A percentile compares a stretch with the other conserved stretches of the same genome.
Conservation (phyloP, 2,888 invertebrate genomes). For the Drosophila percnosoma region DNA sequence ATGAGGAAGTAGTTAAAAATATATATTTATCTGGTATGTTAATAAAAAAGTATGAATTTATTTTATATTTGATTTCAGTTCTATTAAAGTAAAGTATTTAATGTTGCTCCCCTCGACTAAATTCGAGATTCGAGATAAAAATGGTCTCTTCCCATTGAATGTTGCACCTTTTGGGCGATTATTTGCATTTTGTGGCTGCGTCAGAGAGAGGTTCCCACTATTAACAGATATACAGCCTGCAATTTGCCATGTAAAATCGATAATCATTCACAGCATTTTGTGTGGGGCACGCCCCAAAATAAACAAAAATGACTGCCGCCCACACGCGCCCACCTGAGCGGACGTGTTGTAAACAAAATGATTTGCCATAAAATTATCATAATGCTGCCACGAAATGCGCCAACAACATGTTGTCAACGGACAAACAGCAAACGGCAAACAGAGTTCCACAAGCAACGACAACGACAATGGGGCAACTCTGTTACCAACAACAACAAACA, state of each 20-base stretch:
- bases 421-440: slow-evolving; percentile 27
- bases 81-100: neutral
- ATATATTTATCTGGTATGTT: neutral
- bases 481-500: slow-evolving; percentile 14
- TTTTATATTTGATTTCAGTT: neutral
- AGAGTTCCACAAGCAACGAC: slow-evolving; percentile 16
- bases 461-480: slow-evolving; percentile 34
- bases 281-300: slow-evolving; percentile 52
- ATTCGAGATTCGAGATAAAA: neutral
- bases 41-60: neutral
- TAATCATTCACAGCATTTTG: slow-evolving; percentile 78
- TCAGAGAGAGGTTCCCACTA: slow-evolving; percentile 10
- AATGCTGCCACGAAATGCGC: slow-evolving; percentile 77
- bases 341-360: slow-evolving; percentile 79
- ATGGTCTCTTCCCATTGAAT: neutral
- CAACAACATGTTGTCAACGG: slow-evolving; percentile 81
- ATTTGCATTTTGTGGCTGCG: slow-evolving; percentile 25
- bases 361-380: slow-evolving; percentile 81
- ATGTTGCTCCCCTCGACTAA: neutral
- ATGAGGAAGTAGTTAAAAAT: neutral
- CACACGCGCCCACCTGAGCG: slow-evolving; percentile 50
- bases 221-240: slow-evolving; percentile 39
- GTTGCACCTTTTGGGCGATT: slow-evolving; percentile 29
- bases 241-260: slow-evolving; percentile 79
- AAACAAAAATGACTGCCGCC: slow-evolving; percentile 1